Evolutionary conservation across 2,113 vertebrate species (phyloP), one percentile per base, ranked within the genome.

Genomic region (Nothobranchius kuhntae): DNA sequence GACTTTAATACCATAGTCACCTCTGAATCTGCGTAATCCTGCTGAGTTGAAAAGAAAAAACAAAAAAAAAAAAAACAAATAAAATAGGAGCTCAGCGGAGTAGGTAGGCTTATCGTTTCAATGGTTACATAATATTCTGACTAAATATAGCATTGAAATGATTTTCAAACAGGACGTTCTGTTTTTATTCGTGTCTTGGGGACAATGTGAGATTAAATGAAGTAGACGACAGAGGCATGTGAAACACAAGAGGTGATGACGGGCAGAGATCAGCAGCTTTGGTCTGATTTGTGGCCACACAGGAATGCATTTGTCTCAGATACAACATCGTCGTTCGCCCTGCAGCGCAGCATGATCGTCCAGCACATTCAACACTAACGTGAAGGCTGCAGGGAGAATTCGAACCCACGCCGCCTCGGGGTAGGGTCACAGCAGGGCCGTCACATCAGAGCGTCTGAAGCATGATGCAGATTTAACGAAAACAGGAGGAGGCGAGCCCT

Each of bases 51-150:
- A 36, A 63, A 51, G 30, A 30, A 30, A 30, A 30, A 30, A 30
- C 30, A 3, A 30, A 30, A 30, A 30, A 30, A 30, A 21, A 21
- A 30, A 30, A 30, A 30, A n/a, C n/a, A 30, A 30, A 30, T 21
- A 21, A 35, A 14, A 40, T 5, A 36, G 53, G 9, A 8, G 36
- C 38, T 1, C 56, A 65, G 51, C 45, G 57, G 55, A 65, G 59
- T 63, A 71, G 72, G 14, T 44, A 71, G 72, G 14, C 42, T 80
- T 45, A 72, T 72, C 44, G 3, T 38, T 50, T 72, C 47, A 61
- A 6, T 61, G 48, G 46, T 83, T 74, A 65, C 58, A 38, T 75
- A 81, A 85, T 15, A 62, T 53, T 68, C 4, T 40, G 9, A 17
- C 8, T 55, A 45, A 73, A n/a, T 35, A 35, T 36, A 15, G 9